These are phyloP conservation scores for Callinectes sapidus DNA, from an alignment of 2,888 invertebrate species.

Conservation along the genomic window DNA sequence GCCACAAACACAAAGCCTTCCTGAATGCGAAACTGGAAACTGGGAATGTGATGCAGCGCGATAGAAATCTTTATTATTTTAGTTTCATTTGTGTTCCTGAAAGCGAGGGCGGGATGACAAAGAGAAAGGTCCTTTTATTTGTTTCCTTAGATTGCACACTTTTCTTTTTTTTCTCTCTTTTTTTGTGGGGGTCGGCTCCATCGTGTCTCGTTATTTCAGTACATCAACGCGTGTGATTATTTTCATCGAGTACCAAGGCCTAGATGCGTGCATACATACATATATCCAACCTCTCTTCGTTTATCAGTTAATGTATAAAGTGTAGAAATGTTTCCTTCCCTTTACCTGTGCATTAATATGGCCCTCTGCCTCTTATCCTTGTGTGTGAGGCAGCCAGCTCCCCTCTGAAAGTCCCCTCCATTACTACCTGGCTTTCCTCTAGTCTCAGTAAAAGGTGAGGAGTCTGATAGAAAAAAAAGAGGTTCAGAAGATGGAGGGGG, in stretches of 20 bases:
- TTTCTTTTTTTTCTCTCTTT: background rate
- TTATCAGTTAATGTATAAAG: background rate
- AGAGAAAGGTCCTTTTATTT: background rate
- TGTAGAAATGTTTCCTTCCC: background rate
- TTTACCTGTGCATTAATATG: background rate
- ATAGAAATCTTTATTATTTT: background rate
- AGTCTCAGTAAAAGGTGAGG: background rate
- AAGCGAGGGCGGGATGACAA: background rate
- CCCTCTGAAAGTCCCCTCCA: background rate
- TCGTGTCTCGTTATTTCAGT: background rate
- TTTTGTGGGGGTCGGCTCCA: background rate
- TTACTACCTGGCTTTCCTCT: conserved; percentile 16
- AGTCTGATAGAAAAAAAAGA: background rate
- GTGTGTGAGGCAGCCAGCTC: background rate
- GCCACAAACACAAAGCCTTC: conserved; percentile 11
- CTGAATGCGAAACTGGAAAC: background rate
- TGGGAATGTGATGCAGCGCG: conserved; percentile 1
- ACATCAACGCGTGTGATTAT: background rate
- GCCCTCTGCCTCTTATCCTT: background rate
- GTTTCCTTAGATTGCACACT: background rate
- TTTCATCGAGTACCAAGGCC: background rate
- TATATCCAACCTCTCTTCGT: background rate
- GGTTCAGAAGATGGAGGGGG: background rate
- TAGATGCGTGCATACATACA: background rate
- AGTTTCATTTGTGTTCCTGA: conserved; percentile 3